These are phyloP conservation scores for Eutolmus rufibarbis DNA, from an alignment of 2,888 invertebrate genomes.

Conservation along the genomic window DNA sequence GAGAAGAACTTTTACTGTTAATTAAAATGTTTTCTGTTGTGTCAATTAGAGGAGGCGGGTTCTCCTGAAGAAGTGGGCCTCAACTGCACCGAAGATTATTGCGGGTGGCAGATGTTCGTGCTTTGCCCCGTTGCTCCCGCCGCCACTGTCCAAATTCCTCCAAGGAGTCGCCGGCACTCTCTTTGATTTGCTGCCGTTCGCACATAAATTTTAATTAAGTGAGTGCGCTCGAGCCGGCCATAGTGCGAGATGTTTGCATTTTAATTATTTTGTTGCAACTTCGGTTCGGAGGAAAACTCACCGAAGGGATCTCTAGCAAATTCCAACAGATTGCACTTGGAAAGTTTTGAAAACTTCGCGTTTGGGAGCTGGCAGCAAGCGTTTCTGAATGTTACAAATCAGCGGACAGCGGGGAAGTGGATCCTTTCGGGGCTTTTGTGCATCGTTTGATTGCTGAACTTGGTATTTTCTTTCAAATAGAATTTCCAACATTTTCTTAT, in stretches of 20 bases:
- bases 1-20: conserved; percentile 28
- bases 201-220: conserved; percentile 9
- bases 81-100: neutral
- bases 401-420: neutral
- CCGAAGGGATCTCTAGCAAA: neutral
- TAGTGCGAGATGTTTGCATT: neutral
- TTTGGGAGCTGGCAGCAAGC: neutral
- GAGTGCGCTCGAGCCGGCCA: neutral
- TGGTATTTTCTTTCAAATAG: neutral
- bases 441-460: neutral
- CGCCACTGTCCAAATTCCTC: neutral
- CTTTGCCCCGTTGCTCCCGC: neutral
- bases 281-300: neutral
- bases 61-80: neutral
- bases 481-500: neutral
- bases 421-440: neutral
- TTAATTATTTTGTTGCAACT: neutral
- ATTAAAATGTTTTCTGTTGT: conserved; percentile 35
- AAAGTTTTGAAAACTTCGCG: neutral
- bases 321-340: neutral
- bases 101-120: neutral
- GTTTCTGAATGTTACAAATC: neutral
- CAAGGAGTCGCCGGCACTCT: neutral
- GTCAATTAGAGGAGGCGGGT: neutral
- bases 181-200: neutral